Conservation (phyloP, 2,113 vertebrate species). For the Pterocles orientalis region DNA sequence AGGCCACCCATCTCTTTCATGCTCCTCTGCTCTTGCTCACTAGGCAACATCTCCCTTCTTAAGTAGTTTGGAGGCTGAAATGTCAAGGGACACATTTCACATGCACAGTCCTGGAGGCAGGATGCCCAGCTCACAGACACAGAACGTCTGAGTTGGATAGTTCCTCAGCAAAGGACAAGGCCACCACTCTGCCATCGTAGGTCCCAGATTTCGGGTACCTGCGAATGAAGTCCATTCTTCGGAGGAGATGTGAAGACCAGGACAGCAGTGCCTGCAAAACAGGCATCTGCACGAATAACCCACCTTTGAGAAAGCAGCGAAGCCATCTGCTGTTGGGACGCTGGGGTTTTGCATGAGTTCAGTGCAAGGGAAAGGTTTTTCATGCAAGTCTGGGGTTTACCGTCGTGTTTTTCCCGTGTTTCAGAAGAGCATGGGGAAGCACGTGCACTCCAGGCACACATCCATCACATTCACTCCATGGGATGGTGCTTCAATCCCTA, state of each 20-base stretch:
- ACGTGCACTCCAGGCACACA: neutral
- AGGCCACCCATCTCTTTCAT: neutral
- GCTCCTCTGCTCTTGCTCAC: neutral
- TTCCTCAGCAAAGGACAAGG: neutral
- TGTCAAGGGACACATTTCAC: neutral
- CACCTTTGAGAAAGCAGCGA: neutral
- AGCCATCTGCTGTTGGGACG: neutral
- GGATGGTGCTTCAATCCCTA: neutral
- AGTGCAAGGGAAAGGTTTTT: neutral
- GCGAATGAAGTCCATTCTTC: neutral
- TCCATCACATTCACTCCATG: neutral
- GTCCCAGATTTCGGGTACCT: neutral
- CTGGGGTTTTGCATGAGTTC: neutral
- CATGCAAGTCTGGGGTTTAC: neutral
- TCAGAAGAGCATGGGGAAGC: neutral
- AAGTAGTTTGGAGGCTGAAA: neutral
- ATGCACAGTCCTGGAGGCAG: neutral
- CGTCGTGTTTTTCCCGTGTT: neutral
- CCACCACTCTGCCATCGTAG: neutral
- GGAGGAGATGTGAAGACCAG: neutral
- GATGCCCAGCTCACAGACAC: neutral
- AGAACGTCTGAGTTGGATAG: accelerated
- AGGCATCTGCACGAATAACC: neutral
- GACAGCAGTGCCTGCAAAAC: neutral
- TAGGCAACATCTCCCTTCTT: neutral